Evolutionary conservation across 1,140 invertebrate species (phyloP).

Genomic region (Paramacrobiotus metropolitanus): DNA sequence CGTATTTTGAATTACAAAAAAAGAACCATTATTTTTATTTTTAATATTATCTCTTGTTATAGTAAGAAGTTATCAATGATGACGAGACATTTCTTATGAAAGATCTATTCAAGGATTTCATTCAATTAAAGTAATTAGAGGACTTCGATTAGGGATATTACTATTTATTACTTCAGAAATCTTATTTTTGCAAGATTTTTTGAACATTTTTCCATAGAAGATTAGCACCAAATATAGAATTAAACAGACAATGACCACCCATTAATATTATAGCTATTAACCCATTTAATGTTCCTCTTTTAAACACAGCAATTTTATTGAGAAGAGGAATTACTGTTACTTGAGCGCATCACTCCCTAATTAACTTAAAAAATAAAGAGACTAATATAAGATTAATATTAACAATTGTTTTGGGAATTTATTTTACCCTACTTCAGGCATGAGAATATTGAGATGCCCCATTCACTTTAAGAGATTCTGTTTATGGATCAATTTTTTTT

Average conservation of each 20-base stretch:
- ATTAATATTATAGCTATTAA: conserved; percentile 32
- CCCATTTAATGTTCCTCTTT: conserved; percentile 32
- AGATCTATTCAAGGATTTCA: not conserved
- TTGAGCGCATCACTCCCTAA: conserved; percentile 30
- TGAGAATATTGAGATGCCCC: conserved; percentile 23
- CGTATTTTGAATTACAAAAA: not conserved
- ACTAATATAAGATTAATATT: conserved; percentile 22
- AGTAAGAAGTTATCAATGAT: not conserved
- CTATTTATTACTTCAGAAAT: conserved; percentile 38
- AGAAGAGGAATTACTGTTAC: conserved; percentile 31
- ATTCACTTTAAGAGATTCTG: conserved; percentile 32
- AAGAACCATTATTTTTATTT: not conserved
- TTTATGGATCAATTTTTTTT: conserved; percentile 41
- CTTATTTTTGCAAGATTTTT: conserved; percentile 36
- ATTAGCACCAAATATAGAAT: conserved; percentile 32
- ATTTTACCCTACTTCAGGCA: conserved; percentile 25
- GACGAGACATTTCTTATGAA: not conserved
- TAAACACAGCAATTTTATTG: conserved; percentile 36
- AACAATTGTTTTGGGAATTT: conserved; percentile 30
- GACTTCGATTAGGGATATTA: conserved; percentile 28
- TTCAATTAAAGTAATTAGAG: not conserved
- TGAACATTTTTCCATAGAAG: conserved; percentile 38
- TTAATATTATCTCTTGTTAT: not conserved
- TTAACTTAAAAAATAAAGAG: conserved; percentile 27
- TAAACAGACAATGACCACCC: conserved; percentile 33